These are phyloP conservation scores for Odontothrips loti DNA, from an alignment of 2,888 invertebrate species.

Conservation along the genomic window DNA sequence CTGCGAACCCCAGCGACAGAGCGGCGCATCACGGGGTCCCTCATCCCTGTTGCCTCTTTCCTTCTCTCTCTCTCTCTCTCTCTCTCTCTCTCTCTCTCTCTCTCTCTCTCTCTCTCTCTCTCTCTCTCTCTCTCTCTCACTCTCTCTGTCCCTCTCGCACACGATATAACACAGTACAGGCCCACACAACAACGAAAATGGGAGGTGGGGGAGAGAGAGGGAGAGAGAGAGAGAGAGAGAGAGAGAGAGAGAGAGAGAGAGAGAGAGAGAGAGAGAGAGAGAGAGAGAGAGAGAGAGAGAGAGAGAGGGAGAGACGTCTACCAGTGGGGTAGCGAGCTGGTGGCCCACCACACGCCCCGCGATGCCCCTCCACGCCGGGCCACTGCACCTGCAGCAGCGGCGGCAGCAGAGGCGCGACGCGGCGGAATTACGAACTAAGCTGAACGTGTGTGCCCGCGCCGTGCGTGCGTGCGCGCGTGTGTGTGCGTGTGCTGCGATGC, in stretches of 20 bases:
- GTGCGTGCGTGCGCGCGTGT: background rate
- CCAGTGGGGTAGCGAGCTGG: background rate
- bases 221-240: background rate
- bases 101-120: slow-evolving; percentile 19
- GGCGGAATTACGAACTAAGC: slow-evolving; percentile 21
- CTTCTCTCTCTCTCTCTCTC: background rate
- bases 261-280: background rate
- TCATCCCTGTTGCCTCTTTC: background rate
- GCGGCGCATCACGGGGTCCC: too few species aligned
- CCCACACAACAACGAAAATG: background rate
- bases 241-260: background rate
- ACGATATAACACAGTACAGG: background rate
- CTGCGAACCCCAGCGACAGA: too few species aligned
- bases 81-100: slow-evolving; percentile 13
- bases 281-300: background rate
- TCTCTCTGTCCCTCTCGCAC: background rate
- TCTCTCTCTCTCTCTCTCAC: background rate
- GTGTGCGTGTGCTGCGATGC: background rate
- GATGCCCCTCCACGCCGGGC: background rate
- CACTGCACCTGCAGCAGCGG: background rate
- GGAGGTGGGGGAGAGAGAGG: background rate
- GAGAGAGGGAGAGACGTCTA: background rate
- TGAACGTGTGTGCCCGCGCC: background rate
- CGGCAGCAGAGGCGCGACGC: background rate
- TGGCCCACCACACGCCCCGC: background rate